Percentiles rank a stretch among this genome's conserved stretches.
phyloP scores from a whole-genome alignment of 1,140 invertebrate species.

The Bradynema listronoti region DNA sequence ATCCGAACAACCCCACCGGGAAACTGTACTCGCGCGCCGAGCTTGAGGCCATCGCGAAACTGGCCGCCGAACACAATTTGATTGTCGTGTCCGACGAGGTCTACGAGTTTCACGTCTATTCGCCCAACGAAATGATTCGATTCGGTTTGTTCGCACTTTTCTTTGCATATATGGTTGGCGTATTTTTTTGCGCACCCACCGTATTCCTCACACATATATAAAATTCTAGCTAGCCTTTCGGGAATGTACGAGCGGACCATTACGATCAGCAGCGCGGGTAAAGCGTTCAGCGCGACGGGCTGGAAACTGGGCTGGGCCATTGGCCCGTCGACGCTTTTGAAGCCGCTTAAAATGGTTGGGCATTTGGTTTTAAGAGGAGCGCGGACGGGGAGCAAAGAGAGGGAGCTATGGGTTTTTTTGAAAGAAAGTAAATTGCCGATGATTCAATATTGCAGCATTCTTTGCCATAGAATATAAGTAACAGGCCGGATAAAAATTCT shows the following conservation, averaged over 20 bases:
- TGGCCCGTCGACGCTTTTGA: constrained; percentile 72
- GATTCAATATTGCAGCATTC: too few relatives aligned
- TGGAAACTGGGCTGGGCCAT: constrained; percentile 86
- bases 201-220: background rate
- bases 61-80: constrained; percentile 86
- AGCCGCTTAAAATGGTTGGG: constrained; percentile 73
- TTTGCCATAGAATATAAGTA: too few relatives aligned
- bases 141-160: constrained; percentile 66
- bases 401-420: too few relatives aligned
- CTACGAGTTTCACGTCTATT: constrained; percentile 92
- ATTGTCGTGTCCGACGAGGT: constrained; percentile 91
- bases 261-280: constrained; percentile 87
- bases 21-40: constrained; percentile 62
- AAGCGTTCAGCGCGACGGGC: constrained; percentile 83
- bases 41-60: constrained; percentile 70
- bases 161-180: background rate
- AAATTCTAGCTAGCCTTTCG: constrained; percentile 72
- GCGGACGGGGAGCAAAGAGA: too few relatives aligned
- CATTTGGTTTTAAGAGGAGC: too few relatives aligned
- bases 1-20: constrained; percentile 60
- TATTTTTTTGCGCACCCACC: background rate
- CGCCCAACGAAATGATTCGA: constrained; percentile 75
- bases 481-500: too few relatives aligned
- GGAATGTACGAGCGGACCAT: constrained; percentile 96
- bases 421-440: too few relatives aligned